Conservation (phyloP, 2,888 invertebrate genomes). For the Mantis religiosa region DNA sequence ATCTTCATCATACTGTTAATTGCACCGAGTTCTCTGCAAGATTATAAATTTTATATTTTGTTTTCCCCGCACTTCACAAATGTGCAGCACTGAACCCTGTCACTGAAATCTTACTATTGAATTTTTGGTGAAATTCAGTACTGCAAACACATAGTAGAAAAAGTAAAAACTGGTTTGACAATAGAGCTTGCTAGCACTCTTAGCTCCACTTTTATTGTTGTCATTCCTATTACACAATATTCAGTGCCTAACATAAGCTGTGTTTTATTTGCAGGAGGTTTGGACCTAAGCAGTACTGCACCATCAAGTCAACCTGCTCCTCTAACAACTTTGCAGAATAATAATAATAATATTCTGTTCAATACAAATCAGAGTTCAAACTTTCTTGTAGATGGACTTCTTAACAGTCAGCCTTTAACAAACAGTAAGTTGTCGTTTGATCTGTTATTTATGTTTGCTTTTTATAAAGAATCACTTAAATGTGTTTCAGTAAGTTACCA, state of each 20-base stretch:
- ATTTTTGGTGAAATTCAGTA: no score
- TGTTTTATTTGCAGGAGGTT: slow-evolving; percentile 45
- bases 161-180: background rate
- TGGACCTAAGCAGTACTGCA: slow-evolving; percentile 55
- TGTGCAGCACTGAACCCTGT: no score
- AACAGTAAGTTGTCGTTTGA: slow-evolving; percentile 17
- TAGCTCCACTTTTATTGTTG: background rate
- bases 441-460: no score
- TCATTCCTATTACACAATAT: no score
- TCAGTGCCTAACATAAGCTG: background rate
- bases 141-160: no score
- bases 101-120: no score
- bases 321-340: slow-evolving; percentile 36
- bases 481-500: no score
- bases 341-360: slow-evolving; percentile 39
- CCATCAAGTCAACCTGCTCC: slow-evolving; percentile 34
- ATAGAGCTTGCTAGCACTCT: background rate
- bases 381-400: slow-evolving; percentile 59
- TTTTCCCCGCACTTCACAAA: no score
- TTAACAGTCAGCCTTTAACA: slow-evolving; percentile 32
- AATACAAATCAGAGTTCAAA: slow-evolving; percentile 41
- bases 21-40: no score
- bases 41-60: no score
- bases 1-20: no score
- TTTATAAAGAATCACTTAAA: no score